Conservation (phyloP, 2,797 vertebrate genomes). For the Sebastes hubbsi region DNA sequence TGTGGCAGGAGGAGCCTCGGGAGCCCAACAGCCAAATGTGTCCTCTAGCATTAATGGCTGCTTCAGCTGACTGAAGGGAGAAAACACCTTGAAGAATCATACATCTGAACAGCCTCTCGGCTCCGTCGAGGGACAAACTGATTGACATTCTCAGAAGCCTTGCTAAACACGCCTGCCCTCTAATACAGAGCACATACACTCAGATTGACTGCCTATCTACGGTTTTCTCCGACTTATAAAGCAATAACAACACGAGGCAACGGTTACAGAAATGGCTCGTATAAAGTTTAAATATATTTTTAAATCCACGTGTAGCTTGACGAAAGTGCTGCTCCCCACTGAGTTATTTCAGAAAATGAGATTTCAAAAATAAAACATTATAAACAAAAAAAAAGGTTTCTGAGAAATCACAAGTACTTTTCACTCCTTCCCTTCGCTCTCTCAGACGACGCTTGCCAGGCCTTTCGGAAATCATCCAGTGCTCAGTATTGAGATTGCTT, state of each 20-base stretch:
- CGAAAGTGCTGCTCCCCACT: neutral
- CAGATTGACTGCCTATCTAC: conserved; percentile 24
- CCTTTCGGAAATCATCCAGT: conserved; percentile 37
- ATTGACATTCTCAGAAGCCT: conserved; percentile 71
- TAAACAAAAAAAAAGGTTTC: neutral
- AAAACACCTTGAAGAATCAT: conserved; percentile 79
- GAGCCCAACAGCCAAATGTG: conserved; percentile 75
- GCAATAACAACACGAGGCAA: conserved; percentile 20
- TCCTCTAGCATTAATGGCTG: conserved; percentile 79
- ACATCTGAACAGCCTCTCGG: conserved; percentile 66
- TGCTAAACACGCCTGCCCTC: conserved; percentile 57
- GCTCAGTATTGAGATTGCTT: conserved; percentile 45
- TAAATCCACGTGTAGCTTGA: neutral
- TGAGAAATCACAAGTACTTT: conserved; percentile 15
- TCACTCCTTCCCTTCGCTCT: conserved; percentile 13
- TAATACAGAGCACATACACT: conserved; percentile 42
- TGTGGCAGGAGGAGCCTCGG: conserved; percentile 70
- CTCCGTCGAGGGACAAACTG: conserved; percentile 62
- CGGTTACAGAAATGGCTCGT: neutral
- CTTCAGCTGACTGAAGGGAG: conserved; percentile 71
- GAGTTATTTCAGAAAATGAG: conserved; percentile 5
- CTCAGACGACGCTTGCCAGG: conserved; percentile 37
- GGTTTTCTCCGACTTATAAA: conserved; percentile 32
- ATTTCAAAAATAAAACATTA: conserved; percentile 21
- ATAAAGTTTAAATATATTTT: neutral